Base-by-base conservation (phyloP, 2,797 vertebrate genomes). In the Onychomys arenicola region DNA sequence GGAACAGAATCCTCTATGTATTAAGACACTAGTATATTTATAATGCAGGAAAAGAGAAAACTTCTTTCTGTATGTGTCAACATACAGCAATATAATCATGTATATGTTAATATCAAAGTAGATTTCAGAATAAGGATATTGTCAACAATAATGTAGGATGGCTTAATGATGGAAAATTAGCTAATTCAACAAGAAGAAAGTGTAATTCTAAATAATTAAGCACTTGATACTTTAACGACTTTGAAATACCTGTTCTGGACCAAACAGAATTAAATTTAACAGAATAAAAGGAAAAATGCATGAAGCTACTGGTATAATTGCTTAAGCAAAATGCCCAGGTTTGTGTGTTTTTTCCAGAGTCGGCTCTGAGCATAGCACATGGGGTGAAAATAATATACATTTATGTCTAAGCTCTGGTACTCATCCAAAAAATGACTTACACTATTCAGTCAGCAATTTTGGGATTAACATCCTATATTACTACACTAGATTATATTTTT, bases 71-170 rank as follows among this genome's bases (percentile, higher is more conserved):
- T 3, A 9, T 78, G 43, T 46, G 27, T 37, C 32, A 69, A 67
- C 4, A 67, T 4, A 88, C 1, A 90, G 61, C 88, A 49, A 94
- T 57, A 37, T 27, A 81, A 46, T 2, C 49, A 6, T 76, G 27
- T 29, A 57, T 76, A 75, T 21, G 61, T 34, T 77, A 57, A 84
- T 40, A 77, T 69, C 69, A 88, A 87, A 55, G n/a, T 21, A 17
- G 16, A 84, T 76, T 93, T 87, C 17, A 96, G 4, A 86, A n/a
- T 27, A 80, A 92, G n/a, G 6, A 34, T 78, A 95, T 88, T 85
- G 61, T 40, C 34, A 55, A 3, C 43, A 49, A 80, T 69, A 59
- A 82, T 77, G 19, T 76, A 52, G 29, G 12, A 87, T 71, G 82
- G 9, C 57, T 91, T 14, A 91, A 29, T 94, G 90, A 59, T 83